phyloP scores from a whole-genome alignment of 2,888 invertebrate species.

The Rhodophaea formosa region DNA sequence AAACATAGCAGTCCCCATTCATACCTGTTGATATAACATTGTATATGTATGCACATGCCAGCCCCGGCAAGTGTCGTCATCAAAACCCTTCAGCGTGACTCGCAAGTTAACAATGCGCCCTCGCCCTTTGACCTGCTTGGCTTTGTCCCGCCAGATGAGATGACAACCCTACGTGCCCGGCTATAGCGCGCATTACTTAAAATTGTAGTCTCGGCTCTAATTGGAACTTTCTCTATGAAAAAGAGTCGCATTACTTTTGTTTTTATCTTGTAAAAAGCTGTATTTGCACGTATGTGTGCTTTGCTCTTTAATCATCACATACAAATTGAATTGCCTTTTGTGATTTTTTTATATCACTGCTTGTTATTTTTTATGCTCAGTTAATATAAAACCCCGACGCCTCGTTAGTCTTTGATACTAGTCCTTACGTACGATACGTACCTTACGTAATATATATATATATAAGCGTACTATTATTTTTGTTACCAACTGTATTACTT shows the following conservation, averaged over 20 bases:
- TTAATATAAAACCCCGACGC: too few relatives aligned
- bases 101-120: conserved; percentile 74
- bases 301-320: not conserved
- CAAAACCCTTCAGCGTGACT: conserved; percentile 70
- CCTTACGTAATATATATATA: too few relatives aligned
- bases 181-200: conserved; percentile 23
- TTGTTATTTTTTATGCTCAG: too few relatives aligned
- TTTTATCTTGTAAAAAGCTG: not conserved
- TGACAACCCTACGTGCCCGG: conserved; percentile 52
- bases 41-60: conserved; percentile 40
- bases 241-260: not conserved
- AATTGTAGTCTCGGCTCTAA: conserved; percentile 17
- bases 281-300: not conserved
- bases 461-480: too few relatives aligned
- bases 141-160: conserved; percentile 71
- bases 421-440: too few relatives aligned
- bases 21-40: conserved; percentile 40
- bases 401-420: too few relatives aligned
- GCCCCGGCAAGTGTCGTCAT: conserved; percentile 60
- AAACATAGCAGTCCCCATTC: conserved; percentile 4
- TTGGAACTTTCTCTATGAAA: conserved; percentile 7
- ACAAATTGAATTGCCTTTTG: not conserved
- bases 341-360: too few relatives aligned
- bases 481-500: too few relatives aligned
- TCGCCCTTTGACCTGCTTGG: conserved; percentile 73